Conservation (phyloP, 2,113 vertebrate species). For the Periophthalmodon schlosseri region DNA sequence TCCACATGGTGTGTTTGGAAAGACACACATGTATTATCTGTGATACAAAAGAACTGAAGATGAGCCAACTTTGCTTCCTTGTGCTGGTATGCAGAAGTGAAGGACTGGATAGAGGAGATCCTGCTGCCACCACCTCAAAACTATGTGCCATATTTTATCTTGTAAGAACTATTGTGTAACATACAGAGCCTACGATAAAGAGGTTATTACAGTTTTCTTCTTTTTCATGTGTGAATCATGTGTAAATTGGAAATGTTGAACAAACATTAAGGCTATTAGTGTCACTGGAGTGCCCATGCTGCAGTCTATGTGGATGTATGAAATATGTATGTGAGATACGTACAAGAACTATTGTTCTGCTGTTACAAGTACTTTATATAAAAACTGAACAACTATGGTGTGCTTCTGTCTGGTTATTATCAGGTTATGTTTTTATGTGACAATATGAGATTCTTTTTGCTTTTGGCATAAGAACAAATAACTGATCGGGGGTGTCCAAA, state of each 20-base stretch:
- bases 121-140: slow-evolving; percentile 35
- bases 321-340: slow-evolving; percentile 69
- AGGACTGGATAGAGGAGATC: not conserved
- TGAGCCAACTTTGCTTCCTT: slow-evolving; percentile 1
- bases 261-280: slow-evolving; percentile 64
- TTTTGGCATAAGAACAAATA: not conserved
- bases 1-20: slow-evolving; percentile 3
- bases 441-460: not conserved
- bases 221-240: slow-evolving; percentile 68
- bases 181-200: slow-evolving; percentile 48
- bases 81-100: not conserved
- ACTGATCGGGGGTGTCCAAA: not conserved
- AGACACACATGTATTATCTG: not conserved
- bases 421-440: not conserved
- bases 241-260: slow-evolving; percentile 65
- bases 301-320: slow-evolving; percentile 74
- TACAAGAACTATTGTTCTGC: slow-evolving; percentile 70
- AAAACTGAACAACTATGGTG: slow-evolving; percentile 64
- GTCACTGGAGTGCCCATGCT: slow-evolving; percentile 65
- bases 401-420: slow-evolving; percentile 6
- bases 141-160: slow-evolving; percentile 72
- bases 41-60: slow-evolving; percentile 7
- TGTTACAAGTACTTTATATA: slow-evolving; percentile 78
- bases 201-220: slow-evolving; percentile 50
- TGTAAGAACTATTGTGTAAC: slow-evolving; percentile 57